Conservation (phyloP, 2,113 vertebrate genomes). For the Harpagus bidentatus region DNA sequence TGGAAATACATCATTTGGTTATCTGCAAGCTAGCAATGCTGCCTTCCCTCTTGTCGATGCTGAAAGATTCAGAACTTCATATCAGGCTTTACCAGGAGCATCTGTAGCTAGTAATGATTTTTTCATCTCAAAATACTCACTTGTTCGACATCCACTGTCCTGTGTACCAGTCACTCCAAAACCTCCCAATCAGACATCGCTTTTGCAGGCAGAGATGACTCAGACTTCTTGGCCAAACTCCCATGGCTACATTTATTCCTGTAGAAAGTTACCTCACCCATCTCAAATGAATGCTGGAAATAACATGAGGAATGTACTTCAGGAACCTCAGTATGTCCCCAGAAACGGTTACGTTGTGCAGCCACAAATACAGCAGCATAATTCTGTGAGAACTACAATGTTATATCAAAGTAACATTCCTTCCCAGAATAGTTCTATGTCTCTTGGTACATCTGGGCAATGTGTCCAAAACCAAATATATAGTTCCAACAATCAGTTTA, state of each 20-base stretch:
- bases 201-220: background rate
- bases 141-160: background rate
- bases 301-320: background rate
- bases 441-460: background rate
- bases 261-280: background rate
- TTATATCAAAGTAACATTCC: background rate
- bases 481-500: background rate
- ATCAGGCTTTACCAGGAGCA: slow-evolving; percentile 15
- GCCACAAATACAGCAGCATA: slow-evolving; percentile 27
- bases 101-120: slow-evolving; percentile 11
- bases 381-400: background rate
- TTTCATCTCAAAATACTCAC: slow-evolving; percentile 3
- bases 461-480: slow-evolving; percentile 16
- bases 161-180: background rate
- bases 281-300: background rate
- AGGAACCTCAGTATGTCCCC: background rate
- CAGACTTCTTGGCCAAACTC: slow-evolving; percentile 18
- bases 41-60: background rate
- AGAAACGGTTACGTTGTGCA: background rate
- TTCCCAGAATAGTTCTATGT: background rate
- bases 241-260: background rate
- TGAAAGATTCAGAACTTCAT: background rate
- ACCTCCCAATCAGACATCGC: background rate
- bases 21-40: background rate
- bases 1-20: background rate